Evolutionary conservation across 1,140 invertebrate genomes (phyloP).

Genomic region (Stratiolaelaps scimitus): DNA sequence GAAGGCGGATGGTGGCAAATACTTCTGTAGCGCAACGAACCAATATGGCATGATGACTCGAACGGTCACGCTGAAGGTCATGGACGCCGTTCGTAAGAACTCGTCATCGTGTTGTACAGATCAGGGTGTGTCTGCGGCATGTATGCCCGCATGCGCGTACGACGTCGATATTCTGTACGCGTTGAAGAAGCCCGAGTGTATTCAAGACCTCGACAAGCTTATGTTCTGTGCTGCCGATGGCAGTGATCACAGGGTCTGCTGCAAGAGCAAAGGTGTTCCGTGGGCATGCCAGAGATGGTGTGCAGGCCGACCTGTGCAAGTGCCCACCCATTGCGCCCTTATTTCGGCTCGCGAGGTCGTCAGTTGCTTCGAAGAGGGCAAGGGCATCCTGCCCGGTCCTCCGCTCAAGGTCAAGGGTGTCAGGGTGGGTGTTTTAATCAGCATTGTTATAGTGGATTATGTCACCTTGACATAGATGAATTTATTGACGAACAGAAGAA

Average conservation of each 20-base stretch:
- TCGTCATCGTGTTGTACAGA: slow-evolving; percentile 58
- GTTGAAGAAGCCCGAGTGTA: slow-evolving; percentile 59
- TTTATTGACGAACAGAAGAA: background rate
- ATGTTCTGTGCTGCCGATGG: slow-evolving; percentile 67
- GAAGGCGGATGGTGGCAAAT: slow-evolving; percentile 57
- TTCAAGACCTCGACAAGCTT: slow-evolving; percentile 65
- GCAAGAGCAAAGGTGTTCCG: slow-evolving; percentile 57
- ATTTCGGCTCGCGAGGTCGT: slow-evolving; percentile 59
- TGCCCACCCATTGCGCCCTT: slow-evolving; percentile 53
- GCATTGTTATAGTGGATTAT: slow-evolving; percentile 41
- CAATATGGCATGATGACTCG: slow-evolving; percentile 56
- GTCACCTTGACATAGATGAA: slow-evolving; percentile 23
- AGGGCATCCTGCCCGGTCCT: slow-evolving; percentile 60
- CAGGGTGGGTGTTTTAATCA: slow-evolving; percentile 43
- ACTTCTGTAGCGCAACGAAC: slow-evolving; percentile 67
- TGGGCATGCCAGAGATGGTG: slow-evolving; percentile 61
- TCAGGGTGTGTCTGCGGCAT: slow-evolving; percentile 57
- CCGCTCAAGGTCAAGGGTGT: slow-evolving; percentile 55
- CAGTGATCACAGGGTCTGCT: slow-evolving; percentile 63
- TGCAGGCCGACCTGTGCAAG: slow-evolving; percentile 53
- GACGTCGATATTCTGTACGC: slow-evolving; percentile 65
- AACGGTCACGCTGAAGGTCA: slow-evolving; percentile 50
- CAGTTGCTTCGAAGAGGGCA: slow-evolving; percentile 62
- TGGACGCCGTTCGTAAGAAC: slow-evolving; percentile 6
- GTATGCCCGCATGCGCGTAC: slow-evolving; percentile 63